Evolutionary conservation across 2,797 vertebrate species (phyloP).

Genomic region (Xenentodon cancila): DNA sequence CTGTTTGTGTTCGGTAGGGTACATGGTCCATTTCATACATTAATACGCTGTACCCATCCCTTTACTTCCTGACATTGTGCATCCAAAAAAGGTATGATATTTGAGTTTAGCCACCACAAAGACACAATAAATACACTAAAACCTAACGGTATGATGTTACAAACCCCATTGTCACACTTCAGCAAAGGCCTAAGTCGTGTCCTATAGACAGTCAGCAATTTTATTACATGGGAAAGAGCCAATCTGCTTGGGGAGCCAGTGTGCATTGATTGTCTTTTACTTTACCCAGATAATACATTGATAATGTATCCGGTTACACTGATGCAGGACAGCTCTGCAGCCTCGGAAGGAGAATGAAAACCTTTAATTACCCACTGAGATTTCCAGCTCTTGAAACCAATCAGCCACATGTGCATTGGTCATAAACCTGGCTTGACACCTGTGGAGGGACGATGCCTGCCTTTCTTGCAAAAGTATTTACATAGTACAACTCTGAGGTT

Average conservation of each 20-base stretch:
- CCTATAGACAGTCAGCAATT: not conserved
- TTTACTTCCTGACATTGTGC: no score
- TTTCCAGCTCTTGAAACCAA: not conserved
- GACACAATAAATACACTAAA: no score
- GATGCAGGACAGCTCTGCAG: slow-evolving; percentile 12
- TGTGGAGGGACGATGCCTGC: slow-evolving; percentile 4
- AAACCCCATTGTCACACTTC: not conserved
- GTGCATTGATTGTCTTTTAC: slow-evolving; percentile 7
- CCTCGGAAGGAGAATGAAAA: slow-evolving; percentile 4
- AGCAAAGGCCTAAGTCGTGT: not conserved
- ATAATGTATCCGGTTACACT: slow-evolving; percentile 11
- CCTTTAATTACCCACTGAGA: slow-evolving; percentile 5
- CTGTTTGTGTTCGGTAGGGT: no score
- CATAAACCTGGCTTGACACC: slow-evolving; percentile 6
- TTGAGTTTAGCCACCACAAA: no score
- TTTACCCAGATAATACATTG: slow-evolving; percentile 6
- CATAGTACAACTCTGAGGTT: no score
- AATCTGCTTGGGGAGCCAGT: not conserved
- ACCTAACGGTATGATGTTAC: not conserved
- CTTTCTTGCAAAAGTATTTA: no score
- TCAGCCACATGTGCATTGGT: no score
- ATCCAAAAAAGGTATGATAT: no score
- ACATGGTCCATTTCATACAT: no score
- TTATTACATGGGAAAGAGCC: not conserved
- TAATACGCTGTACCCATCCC: no score